Base-by-base conservation (phyloP, 2,113 vertebrate genomes). In the Mesitornis unicolor region DNA sequence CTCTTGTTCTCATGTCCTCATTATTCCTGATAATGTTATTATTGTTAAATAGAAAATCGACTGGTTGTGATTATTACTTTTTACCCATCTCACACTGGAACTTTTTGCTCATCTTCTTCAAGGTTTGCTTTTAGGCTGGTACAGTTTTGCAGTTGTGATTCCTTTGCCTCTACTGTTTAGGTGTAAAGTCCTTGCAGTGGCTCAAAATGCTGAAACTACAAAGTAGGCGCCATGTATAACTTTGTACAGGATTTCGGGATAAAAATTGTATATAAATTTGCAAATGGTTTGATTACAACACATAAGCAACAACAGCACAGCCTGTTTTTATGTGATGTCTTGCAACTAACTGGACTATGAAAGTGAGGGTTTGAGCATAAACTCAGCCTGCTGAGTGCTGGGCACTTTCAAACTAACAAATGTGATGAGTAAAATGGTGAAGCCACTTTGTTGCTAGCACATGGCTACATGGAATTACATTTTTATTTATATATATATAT, bases 191-290 rank as follows among this genome's bases (percentile, higher is more conserved):
- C 97, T 92, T 98, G 98, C 64, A 96, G 98, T 91, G 97, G 96
- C 96, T 98, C 97, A 97, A 98, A 97, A 92, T 96, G 98, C 98
- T 98, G 98, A 98, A 98, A 98, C 98, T 98, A 96, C 92, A 98
- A 98, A 98, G 98, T 93, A 98, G 26, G 96, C 3, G 96, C 97
- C 94, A 73, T 98, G 97, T 97, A 97, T 98, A 94, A 98, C 81
- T 96, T 92, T 48, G 95, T 70, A 97, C 93, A 94, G 85, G 82
- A 92, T 69, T 91, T 35, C 0, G 50, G 93, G 79, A 77, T 80
- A 93, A 96, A 95, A 93, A 92, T 77, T 51, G 65, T 48, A 97
- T 80, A 94, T 70, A 50, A 95, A 94, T 95, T 96, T 97, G 98
- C 87, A 57, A 94, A 97, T 70, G 95, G 97, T 74, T 96, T 80